phyloP scores from a whole-genome alignment of 2,888 invertebrate genomes.

The Sphecodes monilicornis region DNA sequence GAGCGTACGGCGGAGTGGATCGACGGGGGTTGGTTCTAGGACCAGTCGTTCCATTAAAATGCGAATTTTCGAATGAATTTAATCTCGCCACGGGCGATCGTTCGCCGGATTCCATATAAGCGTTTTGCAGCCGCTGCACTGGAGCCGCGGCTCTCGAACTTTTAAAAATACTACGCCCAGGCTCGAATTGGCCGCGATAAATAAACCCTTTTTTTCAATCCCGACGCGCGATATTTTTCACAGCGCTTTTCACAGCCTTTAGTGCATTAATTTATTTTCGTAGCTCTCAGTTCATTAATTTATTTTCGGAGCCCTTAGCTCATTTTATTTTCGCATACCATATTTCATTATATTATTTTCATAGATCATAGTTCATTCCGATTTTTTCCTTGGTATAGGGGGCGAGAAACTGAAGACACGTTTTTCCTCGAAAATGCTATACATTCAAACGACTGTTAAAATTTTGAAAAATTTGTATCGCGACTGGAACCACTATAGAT shows the following conservation, averaged over 20 bases:
- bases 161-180: neutral
- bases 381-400: no score
- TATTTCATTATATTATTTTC: no score
- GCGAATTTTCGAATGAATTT: slow-evolving; percentile 40
- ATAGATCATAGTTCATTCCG: no score
- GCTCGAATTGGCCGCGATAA: slow-evolving; percentile 10
- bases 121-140: neutral
- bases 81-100: slow-evolving; percentile 20
- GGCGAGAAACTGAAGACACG: no score
- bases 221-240: slow-evolving; percentile 14
- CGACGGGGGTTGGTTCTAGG: neutral
- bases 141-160: neutral
- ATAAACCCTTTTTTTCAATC: slow-evolving; percentile 9
- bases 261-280: no score
- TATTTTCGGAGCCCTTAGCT: no score
- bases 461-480: no score
- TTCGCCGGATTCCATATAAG: neutral
- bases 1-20: neutral
- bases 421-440: no score
- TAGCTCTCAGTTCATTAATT: no score
- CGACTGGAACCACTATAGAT: no score
- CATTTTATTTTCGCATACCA: neutral
- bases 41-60: slow-evolving; percentile 15
- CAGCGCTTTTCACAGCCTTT: neutral
- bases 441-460: no score